These are phyloP conservation scores for Musca domestica DNA, from an alignment of 1,140 invertebrate genomes.

Conservation along the genomic window DNA sequence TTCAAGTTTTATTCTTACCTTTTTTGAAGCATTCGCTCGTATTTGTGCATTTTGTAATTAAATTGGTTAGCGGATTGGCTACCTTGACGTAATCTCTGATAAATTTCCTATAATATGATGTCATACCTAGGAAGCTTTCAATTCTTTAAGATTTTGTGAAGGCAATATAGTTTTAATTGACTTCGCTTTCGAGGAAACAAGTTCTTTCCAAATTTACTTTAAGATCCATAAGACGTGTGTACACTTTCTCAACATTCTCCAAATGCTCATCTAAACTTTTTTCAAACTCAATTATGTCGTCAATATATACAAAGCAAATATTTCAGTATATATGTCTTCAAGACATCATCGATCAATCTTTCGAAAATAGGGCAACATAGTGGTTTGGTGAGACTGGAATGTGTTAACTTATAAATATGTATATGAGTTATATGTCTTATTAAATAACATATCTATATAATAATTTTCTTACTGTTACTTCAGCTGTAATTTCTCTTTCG, in stretches of 20 bases:
- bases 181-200: no score
- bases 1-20: constrained; percentile 4
- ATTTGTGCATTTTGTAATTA: constrained; percentile 5
- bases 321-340: not conserved
- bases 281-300: not conserved
- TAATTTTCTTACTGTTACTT: no score
- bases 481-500: no score
- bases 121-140: not conserved
- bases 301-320: not conserved
- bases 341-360: not conserved
- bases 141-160: not conserved
- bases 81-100: not conserved
- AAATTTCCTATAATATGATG: not conserved
- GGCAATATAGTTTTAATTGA: not conserved
- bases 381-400: no score
- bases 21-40: constrained; percentile 19
- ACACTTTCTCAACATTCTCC: not conserved
- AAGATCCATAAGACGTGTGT: no score
- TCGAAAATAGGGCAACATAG: no score
- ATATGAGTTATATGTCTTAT: no score
- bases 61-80: not conserved
- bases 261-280: no score
- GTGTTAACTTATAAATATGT: no score
- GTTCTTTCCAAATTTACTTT: not conserved
- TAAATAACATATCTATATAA: no score